Conservation (phyloP, 2,888 invertebrate species). For the Phytoseiulus persimilis region DNA sequence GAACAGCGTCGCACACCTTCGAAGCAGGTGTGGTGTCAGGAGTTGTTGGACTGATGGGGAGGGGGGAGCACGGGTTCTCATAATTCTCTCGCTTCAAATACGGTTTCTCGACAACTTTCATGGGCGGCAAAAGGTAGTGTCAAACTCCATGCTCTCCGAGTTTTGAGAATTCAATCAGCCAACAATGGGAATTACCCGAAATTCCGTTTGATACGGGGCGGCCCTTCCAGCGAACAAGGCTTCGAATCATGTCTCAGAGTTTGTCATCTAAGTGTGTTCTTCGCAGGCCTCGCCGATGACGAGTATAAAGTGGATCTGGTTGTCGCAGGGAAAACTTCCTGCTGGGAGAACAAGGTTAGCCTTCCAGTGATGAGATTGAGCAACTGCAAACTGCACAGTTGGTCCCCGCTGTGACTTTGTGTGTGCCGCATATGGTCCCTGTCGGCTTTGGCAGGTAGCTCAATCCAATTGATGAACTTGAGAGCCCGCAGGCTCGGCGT, state of each 20-base stretch:
- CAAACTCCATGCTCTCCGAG: not conserved
- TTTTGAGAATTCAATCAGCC: not conserved
- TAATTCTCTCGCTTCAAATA: not conserved
- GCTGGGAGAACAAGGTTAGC: not conserved
- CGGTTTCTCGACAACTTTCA: not conserved
- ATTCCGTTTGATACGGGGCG: not conserved
- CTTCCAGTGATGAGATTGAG: slow-evolving; percentile 23
- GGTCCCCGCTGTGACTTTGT: slow-evolving; percentile 5
- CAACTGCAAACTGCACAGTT: slow-evolving; percentile 38
- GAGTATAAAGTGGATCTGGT: not conserved
- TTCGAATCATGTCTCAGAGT: not conserved
- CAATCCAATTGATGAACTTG: not conserved
- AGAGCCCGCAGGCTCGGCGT: not conserved
- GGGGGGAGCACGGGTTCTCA: not conserved
- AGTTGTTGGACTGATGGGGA: not conserved
- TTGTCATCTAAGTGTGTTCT: not conserved
- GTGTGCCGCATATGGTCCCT: not conserved
- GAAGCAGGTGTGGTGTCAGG: not conserved
- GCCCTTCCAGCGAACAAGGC: not conserved
- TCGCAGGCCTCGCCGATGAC: not conserved
- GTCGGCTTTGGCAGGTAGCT: not conserved
- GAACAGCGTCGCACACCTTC: not conserved
- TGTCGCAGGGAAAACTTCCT: not conserved
- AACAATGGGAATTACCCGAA: not conserved
- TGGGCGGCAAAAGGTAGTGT: not conserved